Evolutionary conservation across 1,140 invertebrate species (phyloP).

Genomic region (Conus betulinus): DNA sequence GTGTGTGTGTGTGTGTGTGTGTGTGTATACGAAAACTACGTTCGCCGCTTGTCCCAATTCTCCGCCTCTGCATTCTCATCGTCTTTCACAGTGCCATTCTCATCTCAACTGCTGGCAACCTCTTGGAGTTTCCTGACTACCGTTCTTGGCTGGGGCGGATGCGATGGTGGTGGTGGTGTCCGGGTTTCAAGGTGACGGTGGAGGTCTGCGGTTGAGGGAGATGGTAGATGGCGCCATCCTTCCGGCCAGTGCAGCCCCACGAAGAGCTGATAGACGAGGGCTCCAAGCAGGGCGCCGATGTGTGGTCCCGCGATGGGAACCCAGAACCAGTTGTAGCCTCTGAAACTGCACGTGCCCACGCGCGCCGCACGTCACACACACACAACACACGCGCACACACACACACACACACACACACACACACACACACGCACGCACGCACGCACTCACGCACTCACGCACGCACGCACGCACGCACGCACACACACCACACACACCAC

Average conservation of each 20-base stretch:
- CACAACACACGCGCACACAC: no score
- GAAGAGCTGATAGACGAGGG: conserved; percentile 78
- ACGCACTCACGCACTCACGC: background rate
- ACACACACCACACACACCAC: no score
- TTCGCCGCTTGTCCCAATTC: background rate
- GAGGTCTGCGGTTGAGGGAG: background rate
- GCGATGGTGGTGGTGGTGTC: background rate
- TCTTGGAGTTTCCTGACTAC: background rate
- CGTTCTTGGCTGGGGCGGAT: background rate
- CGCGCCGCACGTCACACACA: no score
- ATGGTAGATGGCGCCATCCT: background rate
- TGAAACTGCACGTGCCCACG: no score
- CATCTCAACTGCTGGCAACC: background rate
- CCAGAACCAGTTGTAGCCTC: conserved; percentile 79
- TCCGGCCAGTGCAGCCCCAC: conserved; percentile 80
- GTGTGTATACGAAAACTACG: background rate
- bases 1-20: background rate
- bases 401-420: background rate
- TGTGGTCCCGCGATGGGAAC: conserved; percentile 79
- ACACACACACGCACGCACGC: background rate
- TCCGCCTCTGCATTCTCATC: background rate
- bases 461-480: no score
- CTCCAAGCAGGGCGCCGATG: conserved; percentile 78
- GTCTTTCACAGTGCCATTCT: background rate
- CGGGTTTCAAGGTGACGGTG: background rate